Evolutionary conservation across 2,888 invertebrate genomes (phyloP).

Genomic region (Acleris literana): DNA sequence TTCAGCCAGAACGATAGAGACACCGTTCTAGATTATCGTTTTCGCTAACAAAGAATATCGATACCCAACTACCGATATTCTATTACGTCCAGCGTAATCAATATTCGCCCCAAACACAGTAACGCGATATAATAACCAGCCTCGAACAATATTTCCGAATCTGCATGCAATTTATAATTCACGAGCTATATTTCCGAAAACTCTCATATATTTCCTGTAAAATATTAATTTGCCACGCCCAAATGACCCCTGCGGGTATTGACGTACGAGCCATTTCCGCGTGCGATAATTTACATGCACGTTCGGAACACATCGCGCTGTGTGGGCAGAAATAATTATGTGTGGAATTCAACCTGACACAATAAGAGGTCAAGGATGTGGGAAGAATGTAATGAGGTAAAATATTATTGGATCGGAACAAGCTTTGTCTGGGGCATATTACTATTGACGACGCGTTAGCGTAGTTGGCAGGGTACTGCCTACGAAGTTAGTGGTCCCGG

Average conservation of each 20-base stretch:
- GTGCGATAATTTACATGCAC: conserved; percentile 67
- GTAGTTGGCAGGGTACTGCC: too few species aligned
- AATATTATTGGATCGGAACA: neutral
- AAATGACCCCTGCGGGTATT: conserved; percentile 16
- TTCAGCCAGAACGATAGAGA: too few species aligned
- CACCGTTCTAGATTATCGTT: too few species aligned
- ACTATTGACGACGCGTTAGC: too few species aligned
- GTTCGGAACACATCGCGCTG: conserved; percentile 60
- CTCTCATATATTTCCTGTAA: conserved; percentile 17
- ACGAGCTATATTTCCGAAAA: conserved; percentile 30
- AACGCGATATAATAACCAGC: conserved; percentile 12
- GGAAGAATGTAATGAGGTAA: conserved; percentile 3
- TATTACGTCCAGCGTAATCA: too few species aligned
- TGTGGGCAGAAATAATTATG: conserved; percentile 77
- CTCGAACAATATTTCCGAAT: conserved; percentile 20
- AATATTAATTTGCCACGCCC: conserved; percentile 34
- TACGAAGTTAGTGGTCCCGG: too few species aligned
- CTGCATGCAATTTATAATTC: conserved; percentile 34
- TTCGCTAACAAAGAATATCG: too few species aligned
- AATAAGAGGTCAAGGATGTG: conserved; percentile 45
- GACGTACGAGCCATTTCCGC: conserved; percentile 54
- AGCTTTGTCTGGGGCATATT: too few species aligned
- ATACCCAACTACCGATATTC: too few species aligned
- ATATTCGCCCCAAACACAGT: conserved; percentile 4
- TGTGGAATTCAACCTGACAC: conserved; percentile 72